These are phyloP conservation scores for Amiota minor DNA, from an alignment of 2,888 invertebrate species.

Conservation along the genomic window DNA sequence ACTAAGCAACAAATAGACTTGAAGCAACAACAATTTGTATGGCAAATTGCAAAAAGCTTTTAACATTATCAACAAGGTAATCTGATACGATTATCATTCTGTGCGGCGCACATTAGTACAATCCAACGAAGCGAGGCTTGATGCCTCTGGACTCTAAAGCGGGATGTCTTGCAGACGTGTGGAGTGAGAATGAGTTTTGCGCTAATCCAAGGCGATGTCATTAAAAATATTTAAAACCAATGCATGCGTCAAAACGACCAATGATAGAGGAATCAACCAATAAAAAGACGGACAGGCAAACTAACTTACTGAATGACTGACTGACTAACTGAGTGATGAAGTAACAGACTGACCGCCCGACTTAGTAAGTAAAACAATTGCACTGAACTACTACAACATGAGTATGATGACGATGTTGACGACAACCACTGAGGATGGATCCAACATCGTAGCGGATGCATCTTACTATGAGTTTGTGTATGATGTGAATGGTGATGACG, in stretches of 20 bases:
- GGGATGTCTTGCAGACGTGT: not conserved
- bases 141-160: not conserved
- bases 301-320: slow-evolving; percentile 15
- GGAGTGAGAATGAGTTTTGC: slow-evolving; percentile 33
- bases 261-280: slow-evolving; percentile 24
- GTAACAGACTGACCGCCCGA: not conserved
- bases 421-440: slow-evolving; percentile 2
- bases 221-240: slow-evolving; percentile 62
- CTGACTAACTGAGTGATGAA: not conserved
- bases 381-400: slow-evolving; percentile 21
- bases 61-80: slow-evolving; percentile 61
- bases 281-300: not conserved
- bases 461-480: slow-evolving; percentile 6
- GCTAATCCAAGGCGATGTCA: slow-evolving; percentile 59
- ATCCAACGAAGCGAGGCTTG: slow-evolving; percentile 7
- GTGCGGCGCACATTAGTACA: slow-evolving; percentile 54
- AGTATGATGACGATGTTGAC: slow-evolving; percentile 18
- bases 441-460: not conserved
- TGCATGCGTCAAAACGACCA: slow-evolving; percentile 33
- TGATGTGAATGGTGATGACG: slow-evolving; percentile 24
- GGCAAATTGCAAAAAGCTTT: slow-evolving; percentile 65
- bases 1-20: not conserved
- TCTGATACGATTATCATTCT: slow-evolving; percentile 65
- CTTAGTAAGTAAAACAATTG: slow-evolving; percentile 28
- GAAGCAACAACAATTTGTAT: slow-evolving; percentile 58